Conservation (phyloP, 92 coral and sea anemone species). For the Nematostella vectensis region DNA sequence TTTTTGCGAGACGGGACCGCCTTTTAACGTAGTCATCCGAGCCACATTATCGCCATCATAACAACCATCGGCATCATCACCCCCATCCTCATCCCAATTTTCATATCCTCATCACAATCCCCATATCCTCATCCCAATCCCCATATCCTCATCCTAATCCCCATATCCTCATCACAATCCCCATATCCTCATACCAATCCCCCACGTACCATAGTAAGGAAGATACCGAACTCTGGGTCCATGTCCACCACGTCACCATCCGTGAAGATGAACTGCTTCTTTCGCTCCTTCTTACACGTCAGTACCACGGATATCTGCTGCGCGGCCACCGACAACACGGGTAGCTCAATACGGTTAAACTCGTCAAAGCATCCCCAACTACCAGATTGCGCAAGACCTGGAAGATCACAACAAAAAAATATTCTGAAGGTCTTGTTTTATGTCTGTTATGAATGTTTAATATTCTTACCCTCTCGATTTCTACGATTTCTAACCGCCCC, state of each 20-base stretch:
- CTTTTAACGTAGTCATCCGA: too few relatives aligned
- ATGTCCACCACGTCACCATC: slow-evolving; percentile 96
- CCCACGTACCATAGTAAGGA: slow-evolving; percentile 95
- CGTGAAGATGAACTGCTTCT: slow-evolving; percentile 77
- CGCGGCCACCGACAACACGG: slow-evolving; percentile 99
- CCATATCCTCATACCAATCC: too few relatives aligned
- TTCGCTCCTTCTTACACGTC: slow-evolving; percentile 95
- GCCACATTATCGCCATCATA: too few relatives aligned
- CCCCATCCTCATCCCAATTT: too few relatives aligned
- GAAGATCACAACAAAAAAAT: not conserved
- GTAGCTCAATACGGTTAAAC: slow-evolving; percentile 98
- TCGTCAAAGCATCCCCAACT: slow-evolving; percentile 99
- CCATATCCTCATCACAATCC: too few relatives aligned
- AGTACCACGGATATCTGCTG: slow-evolving; percentile 97
- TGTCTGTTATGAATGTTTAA: not conserved
- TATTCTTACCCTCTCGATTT: not conserved
- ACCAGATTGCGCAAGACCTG: slow-evolving; percentile 99
- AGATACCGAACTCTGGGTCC: slow-evolving; percentile 98
- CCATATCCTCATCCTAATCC: too few relatives aligned
- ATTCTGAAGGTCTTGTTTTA: not conserved
- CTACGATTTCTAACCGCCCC: not conserved
- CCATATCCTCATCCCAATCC: too few relatives aligned
- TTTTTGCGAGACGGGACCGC: too few relatives aligned
- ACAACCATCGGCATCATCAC: too few relatives aligned
- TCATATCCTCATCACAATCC: too few relatives aligned